Percentiles rank a stretch among this genome's conserved stretches.
Conservation (phyloP, 2,113 vertebrate genomes). For the Petroica traversi region DNA sequence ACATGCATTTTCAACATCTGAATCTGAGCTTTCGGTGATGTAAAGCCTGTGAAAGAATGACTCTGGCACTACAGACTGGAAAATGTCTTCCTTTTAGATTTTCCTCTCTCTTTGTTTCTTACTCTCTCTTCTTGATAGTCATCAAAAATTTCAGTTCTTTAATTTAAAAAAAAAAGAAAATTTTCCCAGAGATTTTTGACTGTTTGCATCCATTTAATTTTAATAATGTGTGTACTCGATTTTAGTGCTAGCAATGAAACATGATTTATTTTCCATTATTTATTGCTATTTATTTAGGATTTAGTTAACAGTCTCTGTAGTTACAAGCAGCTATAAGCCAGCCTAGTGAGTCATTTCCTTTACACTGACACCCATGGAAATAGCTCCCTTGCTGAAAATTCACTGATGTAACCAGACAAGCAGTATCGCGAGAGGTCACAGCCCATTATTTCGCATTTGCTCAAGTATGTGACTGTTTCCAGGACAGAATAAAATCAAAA, state of each 20-base stretch:
- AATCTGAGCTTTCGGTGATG: neutral
- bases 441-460: conserved; percentile 51
- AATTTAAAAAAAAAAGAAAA: neutral
- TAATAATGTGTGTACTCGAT: neutral
- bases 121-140: neutral
- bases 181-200: neutral
- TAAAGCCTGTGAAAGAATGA: neutral
- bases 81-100: neutral
- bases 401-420: conserved; percentile 43
- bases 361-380: conserved; percentile 26
- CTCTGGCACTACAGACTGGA: neutral
- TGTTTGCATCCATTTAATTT: neutral
- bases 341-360: conserved; percentile 57
- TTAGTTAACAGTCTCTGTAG: conserved; percentile 10
- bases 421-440: conserved; percentile 54
- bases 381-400: conserved; percentile 7
- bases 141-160: neutral
- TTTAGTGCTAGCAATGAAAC: neutral
- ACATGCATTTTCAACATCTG: neutral
- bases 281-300: conserved; percentile 15
- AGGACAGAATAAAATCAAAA: conserved; percentile 6
- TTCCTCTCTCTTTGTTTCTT: neutral
- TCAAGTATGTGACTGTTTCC: neutral
- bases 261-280: conserved; percentile 11
- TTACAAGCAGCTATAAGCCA: conserved; percentile 14